Evolutionary conservation across 2,888 invertebrate genomes (phyloP), one percentile per base, ranked within the genome.

Genomic region (Drosophila peninsularis): DNA sequence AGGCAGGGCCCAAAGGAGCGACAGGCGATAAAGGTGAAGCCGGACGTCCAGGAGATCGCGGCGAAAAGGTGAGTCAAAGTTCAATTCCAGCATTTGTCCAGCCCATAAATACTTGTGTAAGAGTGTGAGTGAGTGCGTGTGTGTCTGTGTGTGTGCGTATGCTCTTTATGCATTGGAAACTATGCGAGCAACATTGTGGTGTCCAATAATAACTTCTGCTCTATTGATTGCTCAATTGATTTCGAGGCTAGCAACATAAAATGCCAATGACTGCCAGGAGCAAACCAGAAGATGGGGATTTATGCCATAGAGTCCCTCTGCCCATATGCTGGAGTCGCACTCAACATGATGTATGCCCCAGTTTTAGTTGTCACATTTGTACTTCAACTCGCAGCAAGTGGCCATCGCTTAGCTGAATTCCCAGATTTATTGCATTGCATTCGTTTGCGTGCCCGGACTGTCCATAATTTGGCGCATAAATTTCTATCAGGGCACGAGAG

Each of bases 1-100:
- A 88, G 53, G 95, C 96, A 3, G 97, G 96, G n/a, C 94, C 95
- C 3, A 96, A 96, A 92, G 96, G 96, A 7, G 96, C 96, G 69
- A 90, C 94, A 0, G 96, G 95, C 27, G 93, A 94, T 88, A 93
- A 94, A 41, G 96, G 96, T 70, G 94, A 96, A 13, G 82, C 93
- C 5, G 96, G 96, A 6, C 93, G 94, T 9, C 93, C 94, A 74
- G 96, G 96, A n/a, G 95, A 95, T 89, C 93, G 95, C 73, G 96
- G 97, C 71, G 96, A 96, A 82, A 94, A 96, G 90, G 97, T 94
- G 92, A 94, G 94, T 93, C 75, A 77, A 69, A 70, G 87, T 62
- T 61, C 84, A 80, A 79, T 50, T 47, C 34, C 41, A 55, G 39
- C 27, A 54, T 49, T 61, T 66, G 42, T 62, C 21, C 62, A 58